phyloP scores from a whole-genome alignment of 2,113 vertebrate genomes.

The Serinus canaria region DNA sequence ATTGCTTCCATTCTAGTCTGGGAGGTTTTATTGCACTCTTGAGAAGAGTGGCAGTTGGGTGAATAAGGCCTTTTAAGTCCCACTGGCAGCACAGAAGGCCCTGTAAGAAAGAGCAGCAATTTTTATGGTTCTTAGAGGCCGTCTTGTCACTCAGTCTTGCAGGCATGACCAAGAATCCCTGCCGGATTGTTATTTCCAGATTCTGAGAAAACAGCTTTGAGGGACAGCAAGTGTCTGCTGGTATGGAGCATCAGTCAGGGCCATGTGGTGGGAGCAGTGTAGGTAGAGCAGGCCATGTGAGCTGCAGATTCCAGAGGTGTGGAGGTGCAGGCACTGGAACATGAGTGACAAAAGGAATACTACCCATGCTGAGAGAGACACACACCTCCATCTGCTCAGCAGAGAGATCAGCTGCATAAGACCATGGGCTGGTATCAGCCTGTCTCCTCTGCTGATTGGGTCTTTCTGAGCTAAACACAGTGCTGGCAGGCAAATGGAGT shows the following conservation, averaged over 20 bases:
- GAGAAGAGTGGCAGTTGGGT: not conserved
- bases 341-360: not conserved
- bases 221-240: not conserved
- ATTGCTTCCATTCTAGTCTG: not conserved
- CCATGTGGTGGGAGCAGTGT: fast-evolving
- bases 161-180: not conserved
- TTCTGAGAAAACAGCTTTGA: not conserved
- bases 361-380: not conserved
- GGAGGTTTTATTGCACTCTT: not conserved
- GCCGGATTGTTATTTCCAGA: not conserved
- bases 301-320: not conserved
- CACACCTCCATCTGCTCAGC: not conserved
- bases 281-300: fast-evolving
- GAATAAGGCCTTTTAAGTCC: not conserved
- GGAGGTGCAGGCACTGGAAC: not conserved
- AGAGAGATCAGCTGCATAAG: not conserved
- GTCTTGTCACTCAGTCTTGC: not conserved
- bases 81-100: not conserved
- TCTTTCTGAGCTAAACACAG: not conserved
- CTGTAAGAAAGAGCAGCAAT: not conserved
- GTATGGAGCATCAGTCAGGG: not conserved
- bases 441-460: not conserved
- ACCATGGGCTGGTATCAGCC: not conserved
- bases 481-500: not conserved
- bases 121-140: not conserved